Percentiles rank a stretch among this genome's conserved stretches.
phyloP scores from a whole-genome alignment of 2,797 vertebrate genomes.

The Rhinichthys osculus region DNA sequence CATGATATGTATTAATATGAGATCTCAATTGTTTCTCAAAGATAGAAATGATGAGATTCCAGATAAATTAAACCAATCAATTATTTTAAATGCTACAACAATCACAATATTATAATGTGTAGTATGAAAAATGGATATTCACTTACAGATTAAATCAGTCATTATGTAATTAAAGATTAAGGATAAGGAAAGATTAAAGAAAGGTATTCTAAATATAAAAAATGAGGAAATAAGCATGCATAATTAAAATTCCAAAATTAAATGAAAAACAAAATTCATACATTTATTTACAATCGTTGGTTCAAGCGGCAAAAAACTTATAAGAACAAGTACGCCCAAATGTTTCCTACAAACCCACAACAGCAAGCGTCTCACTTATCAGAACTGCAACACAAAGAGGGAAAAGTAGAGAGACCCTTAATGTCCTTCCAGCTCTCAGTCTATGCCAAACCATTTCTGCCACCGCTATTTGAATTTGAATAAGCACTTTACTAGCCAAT shows the following conservation, averaged over 20 bases:
- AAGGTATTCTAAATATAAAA: neutral
- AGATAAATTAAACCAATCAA: neutral
- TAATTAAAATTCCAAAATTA: neutral
- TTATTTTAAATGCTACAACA: neutral
- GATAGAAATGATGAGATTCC: no score
- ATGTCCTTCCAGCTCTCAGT: slow-evolving; percentile 27
- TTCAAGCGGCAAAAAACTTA: neutral
- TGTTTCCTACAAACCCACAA: neutral
- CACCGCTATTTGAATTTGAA: slow-evolving; percentile 19
- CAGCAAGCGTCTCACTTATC: neutral
- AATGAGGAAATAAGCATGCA: neutral
- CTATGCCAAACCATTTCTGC: slow-evolving; percentile 18
- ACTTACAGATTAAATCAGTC: neutral
- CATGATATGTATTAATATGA: no score
- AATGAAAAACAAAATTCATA: neutral
- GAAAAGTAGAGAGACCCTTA: slow-evolving; percentile 27
- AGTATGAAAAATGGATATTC: neutral
- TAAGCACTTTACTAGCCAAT: slow-evolving; percentile 16
- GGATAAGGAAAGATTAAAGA: neutral
- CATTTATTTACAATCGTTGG: neutral
- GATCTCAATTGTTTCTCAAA: no score
- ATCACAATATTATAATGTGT: neutral
- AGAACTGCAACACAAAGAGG: slow-evolving; percentile 5
- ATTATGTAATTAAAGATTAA: neutral
- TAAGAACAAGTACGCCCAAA: neutral